phyloP scores from a whole-genome alignment of 2,797 vertebrate genomes.

The Anas bernieri region DNA sequence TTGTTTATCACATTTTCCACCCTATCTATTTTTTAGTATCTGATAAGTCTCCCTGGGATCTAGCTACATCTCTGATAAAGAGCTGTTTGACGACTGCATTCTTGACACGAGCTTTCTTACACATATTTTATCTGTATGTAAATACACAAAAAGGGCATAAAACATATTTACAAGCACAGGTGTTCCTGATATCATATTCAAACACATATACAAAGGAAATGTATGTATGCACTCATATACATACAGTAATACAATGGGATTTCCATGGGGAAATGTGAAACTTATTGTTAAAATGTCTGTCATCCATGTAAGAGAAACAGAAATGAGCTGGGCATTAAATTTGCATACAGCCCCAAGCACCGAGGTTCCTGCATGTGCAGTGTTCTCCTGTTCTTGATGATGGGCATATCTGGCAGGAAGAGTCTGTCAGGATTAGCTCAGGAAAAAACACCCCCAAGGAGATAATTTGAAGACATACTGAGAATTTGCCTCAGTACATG shows the following conservation, averaged over 20 bases:
- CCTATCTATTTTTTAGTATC: slow-evolving; percentile 73
- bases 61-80: slow-evolving; percentile 71
- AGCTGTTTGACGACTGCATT: slow-evolving; percentile 53
- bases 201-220: slow-evolving; percentile 39
- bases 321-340: slow-evolving; percentile 84
- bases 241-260: slow-evolving; percentile 61
- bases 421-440: slow-evolving; percentile 82
- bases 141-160: slow-evolving; percentile 58
- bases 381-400: slow-evolving; percentile 79
- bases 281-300: slow-evolving; percentile 79
- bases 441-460: slow-evolving; percentile 81
- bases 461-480: slow-evolving; percentile 83
- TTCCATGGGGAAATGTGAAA: slow-evolving; percentile 73
- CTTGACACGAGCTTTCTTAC: slow-evolving; percentile 51
- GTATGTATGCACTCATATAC: slow-evolving; percentile 37
- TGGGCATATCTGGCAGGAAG: slow-evolving; percentile 81
- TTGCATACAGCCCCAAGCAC: slow-evolving; percentile 84
- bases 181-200: slow-evolving; percentile 42
- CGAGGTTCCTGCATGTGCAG: slow-evolving; percentile 71
- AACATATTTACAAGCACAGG: slow-evolving; percentile 63
- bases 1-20: slow-evolving; percentile 72
- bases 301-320: slow-evolving; percentile 77
- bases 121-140: slow-evolving; percentile 65
- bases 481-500: slow-evolving; percentile 80
- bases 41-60: slow-evolving; percentile 80